These are phyloP conservation scores for Lepidocyrtoides sp. DNA, from an alignment of 2,888 invertebrate species.

Conservation along the genomic window DNA sequence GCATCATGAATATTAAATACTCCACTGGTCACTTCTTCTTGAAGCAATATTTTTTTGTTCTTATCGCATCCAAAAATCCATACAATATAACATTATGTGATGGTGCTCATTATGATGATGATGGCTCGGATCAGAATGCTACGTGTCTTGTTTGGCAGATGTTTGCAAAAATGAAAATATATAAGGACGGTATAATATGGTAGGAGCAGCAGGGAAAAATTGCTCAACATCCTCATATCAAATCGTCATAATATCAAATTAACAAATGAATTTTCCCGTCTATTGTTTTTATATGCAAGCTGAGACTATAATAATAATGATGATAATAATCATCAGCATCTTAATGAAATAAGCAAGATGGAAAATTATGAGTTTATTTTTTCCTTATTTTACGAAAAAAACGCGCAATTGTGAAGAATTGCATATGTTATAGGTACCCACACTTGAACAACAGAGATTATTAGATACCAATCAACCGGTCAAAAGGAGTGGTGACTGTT, in stretches of 20 bases:
- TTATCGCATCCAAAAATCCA: not conserved
- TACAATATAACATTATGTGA: not conserved
- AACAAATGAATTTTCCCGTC: conserved; percentile 57
- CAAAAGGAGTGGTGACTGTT: conserved; percentile 58
- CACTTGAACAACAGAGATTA: not conserved
- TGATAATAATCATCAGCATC: conserved; percentile 8
- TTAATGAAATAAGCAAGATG: conserved; percentile 18
- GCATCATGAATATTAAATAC: conserved; percentile 45
- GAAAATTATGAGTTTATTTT: conserved; percentile 42
- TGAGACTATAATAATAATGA: conserved; percentile 25
- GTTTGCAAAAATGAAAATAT: conserved; percentile 28
- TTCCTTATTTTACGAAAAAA: conserved; percentile 19
- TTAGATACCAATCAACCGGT: conserved; percentile 59
- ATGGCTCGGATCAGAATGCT: conserved; percentile 11
- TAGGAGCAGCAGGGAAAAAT: not conserved
- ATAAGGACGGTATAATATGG: too few species aligned
- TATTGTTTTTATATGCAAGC: conserved; percentile 46
- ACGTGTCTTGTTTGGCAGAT: conserved; percentile 70
- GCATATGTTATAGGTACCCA: not conserved
- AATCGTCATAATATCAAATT: conserved; percentile 51
- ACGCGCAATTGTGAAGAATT: conserved; percentile 7
- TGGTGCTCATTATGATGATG: conserved; percentile 25
- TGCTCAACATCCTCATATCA: conserved; percentile 46
- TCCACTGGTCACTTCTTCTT: not conserved
- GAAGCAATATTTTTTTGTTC: not conserved